Evolutionary conservation across 2,113 vertebrate genomes (phyloP).

Genomic region (Verasper variegatus): DNA sequence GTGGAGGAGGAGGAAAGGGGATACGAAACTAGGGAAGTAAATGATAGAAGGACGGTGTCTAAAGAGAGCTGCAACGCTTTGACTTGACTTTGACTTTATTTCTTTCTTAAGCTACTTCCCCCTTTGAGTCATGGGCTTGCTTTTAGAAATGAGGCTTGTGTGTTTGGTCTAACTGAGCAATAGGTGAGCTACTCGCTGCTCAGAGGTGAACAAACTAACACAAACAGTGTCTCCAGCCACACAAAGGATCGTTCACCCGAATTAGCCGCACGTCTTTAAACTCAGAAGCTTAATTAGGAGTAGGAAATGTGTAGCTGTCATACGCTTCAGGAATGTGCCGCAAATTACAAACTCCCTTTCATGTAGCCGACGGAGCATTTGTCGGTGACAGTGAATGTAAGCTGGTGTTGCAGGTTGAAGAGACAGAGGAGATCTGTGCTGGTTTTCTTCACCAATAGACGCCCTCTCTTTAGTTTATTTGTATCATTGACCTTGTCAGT

Average conservation of each 20-base stretch:
- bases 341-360: slow-evolving; percentile 5
- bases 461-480: background rate
- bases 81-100: background rate
- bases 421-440: slow-evolving; percentile 3
- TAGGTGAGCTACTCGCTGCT: slow-evolving; percentile 10
- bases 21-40: slow-evolving; percentile 2
- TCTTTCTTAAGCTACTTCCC: background rate
- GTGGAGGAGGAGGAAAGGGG: slow-evolving; percentile 2
- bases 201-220: slow-evolving; percentile 25
- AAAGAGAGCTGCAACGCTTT: background rate
- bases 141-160: slow-evolving; percentile 11
- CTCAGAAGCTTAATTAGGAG: slow-evolving; percentile 14
- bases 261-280: background rate
- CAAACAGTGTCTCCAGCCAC: slow-evolving; percentile 6
- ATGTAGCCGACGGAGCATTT: slow-evolving; percentile 39
- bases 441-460: slow-evolving; percentile 7
- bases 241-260: slow-evolving; percentile 9
- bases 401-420: slow-evolving; percentile 10
- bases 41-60: background rate
- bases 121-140: background rate
- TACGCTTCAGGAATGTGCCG: background rate
- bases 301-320: slow-evolving; percentile 31
- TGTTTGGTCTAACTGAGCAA: background rate
- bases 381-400: slow-evolving; percentile 33
- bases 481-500: background rate